A percentile compares a stretch with the other conserved stretches of the same genome.
These are phyloP conservation scores for Myotis yumanensis DNA, from an alignment of 2,113 vertebrate species.

Conservation along the genomic window DNA sequence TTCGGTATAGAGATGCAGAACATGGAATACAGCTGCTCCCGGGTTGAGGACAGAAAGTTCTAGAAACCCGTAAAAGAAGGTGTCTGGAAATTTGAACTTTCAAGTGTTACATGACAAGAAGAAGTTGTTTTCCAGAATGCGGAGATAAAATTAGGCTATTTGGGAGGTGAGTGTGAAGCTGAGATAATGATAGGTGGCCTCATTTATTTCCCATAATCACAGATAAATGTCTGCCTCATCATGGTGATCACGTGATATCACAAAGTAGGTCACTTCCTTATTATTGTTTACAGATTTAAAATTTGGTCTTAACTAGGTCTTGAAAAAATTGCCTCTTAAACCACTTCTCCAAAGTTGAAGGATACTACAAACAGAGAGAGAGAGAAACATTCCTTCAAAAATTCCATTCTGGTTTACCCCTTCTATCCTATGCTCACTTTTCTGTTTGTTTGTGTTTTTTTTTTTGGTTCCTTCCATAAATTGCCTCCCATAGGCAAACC, in stretches of 20 bases:
- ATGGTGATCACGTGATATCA: background rate
- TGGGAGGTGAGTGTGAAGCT: slow-evolving; percentile 53
- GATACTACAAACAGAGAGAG: too few species aligned
- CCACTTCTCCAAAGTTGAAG: background rate
- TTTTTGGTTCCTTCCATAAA: background rate
- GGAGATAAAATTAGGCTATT: slow-evolving; percentile 58
- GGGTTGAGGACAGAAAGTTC: slow-evolving; percentile 45
- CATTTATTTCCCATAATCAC: slow-evolving; percentile 28
- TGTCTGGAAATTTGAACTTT: slow-evolving; percentile 40
- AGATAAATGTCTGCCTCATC: background rate
- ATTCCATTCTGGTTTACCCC: background rate
- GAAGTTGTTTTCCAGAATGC: slow-evolving; percentile 63
- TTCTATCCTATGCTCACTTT: background rate
- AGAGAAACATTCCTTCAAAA: background rate
- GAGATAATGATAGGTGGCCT: slow-evolving; percentile 36
- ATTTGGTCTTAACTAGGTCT: background rate
- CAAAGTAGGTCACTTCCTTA: background rate
- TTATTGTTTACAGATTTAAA: background rate
- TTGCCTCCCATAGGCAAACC: background rate
- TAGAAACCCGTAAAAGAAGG: slow-evolving; percentile 28
- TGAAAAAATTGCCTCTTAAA: background rate
- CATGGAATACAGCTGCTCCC: background rate
- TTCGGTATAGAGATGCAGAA: background rate
- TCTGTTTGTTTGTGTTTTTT: background rate
- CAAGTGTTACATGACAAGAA: slow-evolving; percentile 67